Evolutionary conservation across 2,797 vertebrate species (phyloP).

Genomic region (Periparus ater): DNA sequence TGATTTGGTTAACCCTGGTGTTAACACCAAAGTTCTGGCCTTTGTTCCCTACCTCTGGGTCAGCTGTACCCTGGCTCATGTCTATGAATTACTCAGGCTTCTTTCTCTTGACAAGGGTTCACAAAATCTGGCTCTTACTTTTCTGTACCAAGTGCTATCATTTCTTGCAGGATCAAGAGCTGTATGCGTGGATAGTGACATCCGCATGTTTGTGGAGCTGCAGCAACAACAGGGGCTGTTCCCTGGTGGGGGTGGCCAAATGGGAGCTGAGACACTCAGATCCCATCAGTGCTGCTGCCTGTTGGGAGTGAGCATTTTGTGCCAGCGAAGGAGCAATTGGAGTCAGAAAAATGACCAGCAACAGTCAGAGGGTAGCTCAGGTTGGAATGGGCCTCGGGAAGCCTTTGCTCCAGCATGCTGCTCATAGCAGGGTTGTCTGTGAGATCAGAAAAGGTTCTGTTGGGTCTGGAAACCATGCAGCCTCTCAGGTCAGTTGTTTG

Average conservation of each 20-base stretch:
- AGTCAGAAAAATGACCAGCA: not conserved
- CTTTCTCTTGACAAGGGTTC: not conserved
- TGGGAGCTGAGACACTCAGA: not conserved
- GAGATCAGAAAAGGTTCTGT: not conserved
- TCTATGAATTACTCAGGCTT: not conserved
- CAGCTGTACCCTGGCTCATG: not conserved
- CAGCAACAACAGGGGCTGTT: not conserved
- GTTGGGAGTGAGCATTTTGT: not conserved
- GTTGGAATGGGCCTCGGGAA: not conserved
- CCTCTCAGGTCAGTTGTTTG: not conserved
- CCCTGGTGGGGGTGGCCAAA: not conserved
- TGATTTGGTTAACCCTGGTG: not conserved
- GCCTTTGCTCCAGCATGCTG: not conserved
- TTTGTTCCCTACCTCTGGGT: not conserved
- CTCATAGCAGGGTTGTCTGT: not conserved
- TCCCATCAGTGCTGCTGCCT: not conserved
- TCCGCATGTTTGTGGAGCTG: not conserved
- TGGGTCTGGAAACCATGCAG: not conserved
- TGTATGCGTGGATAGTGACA: fast-evolving
- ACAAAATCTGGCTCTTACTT: not conserved
- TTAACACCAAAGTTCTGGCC: not conserved
- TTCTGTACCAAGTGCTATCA: not conserved
- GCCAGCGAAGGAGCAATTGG: not conserved
- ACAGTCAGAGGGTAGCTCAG: not conserved
- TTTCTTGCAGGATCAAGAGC: not conserved